Conservation (phyloP, 2,113 vertebrate genomes). For the Copsychus sechellarum region DNA sequence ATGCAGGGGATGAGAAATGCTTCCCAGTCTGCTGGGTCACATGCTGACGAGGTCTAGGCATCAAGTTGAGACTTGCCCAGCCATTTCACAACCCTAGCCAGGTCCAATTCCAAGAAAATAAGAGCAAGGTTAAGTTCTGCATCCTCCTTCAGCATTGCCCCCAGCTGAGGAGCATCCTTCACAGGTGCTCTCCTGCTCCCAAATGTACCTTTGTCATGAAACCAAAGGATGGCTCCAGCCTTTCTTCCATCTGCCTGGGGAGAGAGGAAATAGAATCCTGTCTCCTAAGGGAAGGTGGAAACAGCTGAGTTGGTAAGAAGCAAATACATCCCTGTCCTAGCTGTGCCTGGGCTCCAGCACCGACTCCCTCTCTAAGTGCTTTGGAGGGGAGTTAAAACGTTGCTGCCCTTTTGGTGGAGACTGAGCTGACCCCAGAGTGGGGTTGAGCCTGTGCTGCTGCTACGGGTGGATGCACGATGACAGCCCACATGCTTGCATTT, state of each 20-base stretch:
- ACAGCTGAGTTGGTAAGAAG: not conserved
- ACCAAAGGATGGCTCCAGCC: not conserved
- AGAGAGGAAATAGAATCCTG: not conserved
- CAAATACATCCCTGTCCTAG: not conserved
- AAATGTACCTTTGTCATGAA: not conserved
- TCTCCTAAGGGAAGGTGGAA: not conserved
- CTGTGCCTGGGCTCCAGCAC: not conserved
- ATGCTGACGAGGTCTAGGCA: too few relatives aligned
- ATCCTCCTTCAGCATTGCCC: not conserved
- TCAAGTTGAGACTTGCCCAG: not conserved
- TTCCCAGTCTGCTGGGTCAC: rapidly evolving
- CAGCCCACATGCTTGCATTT: not conserved
- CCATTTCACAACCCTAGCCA: not conserved
- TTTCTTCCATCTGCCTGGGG: not conserved
- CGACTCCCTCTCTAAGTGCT: not conserved
- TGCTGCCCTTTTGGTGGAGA: not conserved
- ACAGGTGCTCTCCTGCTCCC: not conserved
- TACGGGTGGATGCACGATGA: rapidly evolving
- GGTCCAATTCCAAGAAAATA: not conserved
- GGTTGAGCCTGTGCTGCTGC: not conserved
- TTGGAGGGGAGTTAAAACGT: not conserved
- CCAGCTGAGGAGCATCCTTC: not conserved
- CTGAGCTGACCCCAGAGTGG: not conserved
- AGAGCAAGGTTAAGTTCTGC: not conserved
- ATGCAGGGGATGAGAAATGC: not conserved